Evolutionary conservation across 2,797 vertebrate species (phyloP), one percentile per base, ranked within the genome.

Genomic region (Sebastes flavidus): DNA sequence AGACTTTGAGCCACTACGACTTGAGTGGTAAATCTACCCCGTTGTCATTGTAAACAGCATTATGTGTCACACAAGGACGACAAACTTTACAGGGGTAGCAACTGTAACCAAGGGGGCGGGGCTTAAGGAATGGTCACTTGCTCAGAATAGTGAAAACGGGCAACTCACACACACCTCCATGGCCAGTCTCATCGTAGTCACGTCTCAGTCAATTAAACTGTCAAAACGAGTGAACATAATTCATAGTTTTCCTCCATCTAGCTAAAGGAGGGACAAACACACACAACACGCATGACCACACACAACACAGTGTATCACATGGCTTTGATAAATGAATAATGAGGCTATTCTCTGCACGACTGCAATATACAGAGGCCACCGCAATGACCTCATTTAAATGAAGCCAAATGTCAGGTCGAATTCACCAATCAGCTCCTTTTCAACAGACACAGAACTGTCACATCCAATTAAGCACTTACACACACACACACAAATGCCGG

Each of bases 381-480:
- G 60, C 76, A 63, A 20, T 68, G 75, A 80, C 67, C 75, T 84
- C 63, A 72, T 89, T 92, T 72, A 83, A 27, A 86, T 74, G 58
- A 74, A 91, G 78, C 54, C 84, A 90, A 89, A 91, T 79, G 84
- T 87, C 81, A 62, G 79, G 69, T 89, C 75, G 60, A 71, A 85
- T 84, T 76, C 32, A 78, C 75, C 83, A 84, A 87, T 91, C 77
- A 75, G 72, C 77, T 77, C 42, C 54, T 71, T 76, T 75, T 77
- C 36, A 70, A 29, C 55, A 22, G 22, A 74, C 75, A 74, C 18
- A 72, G 14, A 70, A 1, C 74, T 80, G 85, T 78, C 78, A 86
- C 69, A 70, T 80, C 58, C 65, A 87, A 65, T 88, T 84, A 78
- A 77, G 49, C 46, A 32, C 34, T 62, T 11, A 18, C 24, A 34